Percentiles rank a stretch among this genome's conserved stretches.
Evolutionary conservation across 2,888 invertebrate species (phyloP).

Genomic region (Rhodophaea formosa): DNA sequence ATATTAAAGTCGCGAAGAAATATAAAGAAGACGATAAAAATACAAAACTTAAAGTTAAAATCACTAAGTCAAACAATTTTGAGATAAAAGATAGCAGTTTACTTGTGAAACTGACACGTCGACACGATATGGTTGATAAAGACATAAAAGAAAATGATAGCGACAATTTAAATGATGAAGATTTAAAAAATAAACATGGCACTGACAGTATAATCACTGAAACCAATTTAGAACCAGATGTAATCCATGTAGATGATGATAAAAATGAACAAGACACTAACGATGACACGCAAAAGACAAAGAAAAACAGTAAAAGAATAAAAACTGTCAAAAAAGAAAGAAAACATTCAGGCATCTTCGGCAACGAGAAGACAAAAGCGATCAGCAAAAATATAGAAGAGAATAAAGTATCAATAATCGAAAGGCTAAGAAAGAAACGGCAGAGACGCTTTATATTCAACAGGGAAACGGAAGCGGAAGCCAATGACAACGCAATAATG

Average conservation of each 20-base stretch:
- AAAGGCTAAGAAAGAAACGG: constrained; percentile 30
- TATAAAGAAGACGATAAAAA: neutral
- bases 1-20: no score
- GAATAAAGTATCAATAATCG: neutral
- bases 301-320: neutral
- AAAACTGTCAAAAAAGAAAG: no score
- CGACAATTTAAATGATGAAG: neutral
- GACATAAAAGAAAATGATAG: constrained; percentile 22
- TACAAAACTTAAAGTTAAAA: constrained; percentile 9
- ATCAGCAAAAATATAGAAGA: neutral
- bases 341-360: no score
- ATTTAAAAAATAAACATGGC: neutral
- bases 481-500: constrained; percentile 48
- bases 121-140: constrained; percentile 8
- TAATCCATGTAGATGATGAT: neutral
- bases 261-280: no score
- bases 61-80: neutral
- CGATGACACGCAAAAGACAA: neutral
- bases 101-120: neutral
- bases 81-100: neutral
- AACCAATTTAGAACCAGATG: neutral
- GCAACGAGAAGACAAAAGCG: neutral
- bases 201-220: neutral
- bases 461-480: constrained; percentile 32
- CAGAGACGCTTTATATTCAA: constrained; percentile 56